Evolutionary conservation across 2,113 vertebrate species (phyloP).

Genomic region (Melanostigma gelatinosum): DNA sequence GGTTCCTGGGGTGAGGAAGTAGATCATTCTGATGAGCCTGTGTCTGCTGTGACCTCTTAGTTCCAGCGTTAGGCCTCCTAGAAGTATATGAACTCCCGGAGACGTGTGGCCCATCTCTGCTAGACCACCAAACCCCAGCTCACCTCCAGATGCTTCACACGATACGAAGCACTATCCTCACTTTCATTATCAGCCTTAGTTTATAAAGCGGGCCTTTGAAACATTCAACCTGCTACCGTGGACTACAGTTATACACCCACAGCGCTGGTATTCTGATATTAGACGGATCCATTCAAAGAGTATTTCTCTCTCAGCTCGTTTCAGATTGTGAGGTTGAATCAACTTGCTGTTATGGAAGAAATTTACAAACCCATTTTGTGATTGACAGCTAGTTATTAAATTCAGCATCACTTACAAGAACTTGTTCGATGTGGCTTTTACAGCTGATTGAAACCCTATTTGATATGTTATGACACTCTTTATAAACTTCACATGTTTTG

Average conservation of each 20-base stretch:
- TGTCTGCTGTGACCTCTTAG: constrained; percentile 50
- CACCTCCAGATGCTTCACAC: neutral
- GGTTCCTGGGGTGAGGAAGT: constrained; percentile 35
- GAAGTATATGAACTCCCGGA: constrained; percentile 26
- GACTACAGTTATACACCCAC: neutral
- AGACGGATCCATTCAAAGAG: neutral
- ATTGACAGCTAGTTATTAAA: neutral
- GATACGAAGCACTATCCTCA: neutral
- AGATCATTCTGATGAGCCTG: constrained; percentile 70
- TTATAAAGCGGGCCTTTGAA: neutral
- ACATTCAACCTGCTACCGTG: neutral
- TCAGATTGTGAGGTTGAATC: neutral
- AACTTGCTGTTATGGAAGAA: neutral
- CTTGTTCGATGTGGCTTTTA: neutral
- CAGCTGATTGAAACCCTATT: neutral
- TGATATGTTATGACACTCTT: neutral
- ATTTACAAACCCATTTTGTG: neutral
- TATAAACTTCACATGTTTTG: neutral
- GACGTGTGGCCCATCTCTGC: constrained; percentile 44
- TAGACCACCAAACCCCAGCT: neutral
- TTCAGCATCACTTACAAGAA: neutral
- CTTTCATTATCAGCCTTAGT: neutral
- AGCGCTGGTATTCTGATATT: neutral
- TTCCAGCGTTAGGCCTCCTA: constrained; percentile 41
- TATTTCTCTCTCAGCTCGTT: neutral